A percentile compares a stretch with the other conserved stretches of the same genome.
These are phyloP conservation scores for Eugnorisma glareosa DNA, from an alignment of 2,888 invertebrate genomes.

Conservation along the genomic window DNA sequence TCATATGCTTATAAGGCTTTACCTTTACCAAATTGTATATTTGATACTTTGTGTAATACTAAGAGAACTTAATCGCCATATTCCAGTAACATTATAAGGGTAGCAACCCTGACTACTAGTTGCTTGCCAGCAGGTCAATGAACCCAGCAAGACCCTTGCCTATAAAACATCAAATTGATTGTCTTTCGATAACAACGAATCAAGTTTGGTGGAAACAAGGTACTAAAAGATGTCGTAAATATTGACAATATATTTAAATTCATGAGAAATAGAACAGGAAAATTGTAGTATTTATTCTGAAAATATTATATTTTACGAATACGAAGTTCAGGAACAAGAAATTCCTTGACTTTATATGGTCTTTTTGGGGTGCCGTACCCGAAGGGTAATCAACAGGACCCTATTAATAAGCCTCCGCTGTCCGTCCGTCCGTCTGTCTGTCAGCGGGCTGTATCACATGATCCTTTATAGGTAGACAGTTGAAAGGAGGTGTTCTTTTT, in stretches of 20 bases:
- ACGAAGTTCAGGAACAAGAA: neutral
- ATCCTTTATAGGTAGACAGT: too few relatives aligned
- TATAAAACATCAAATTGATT: slow-evolving; percentile 50
- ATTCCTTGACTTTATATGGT: neutral
- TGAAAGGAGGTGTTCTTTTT: too few relatives aligned
- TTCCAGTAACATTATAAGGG: slow-evolving; percentile 23
- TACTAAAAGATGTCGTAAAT: neutral
- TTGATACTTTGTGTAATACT: slow-evolving; percentile 8
- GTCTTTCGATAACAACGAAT: slow-evolving; percentile 38
- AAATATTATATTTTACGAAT: neutral
- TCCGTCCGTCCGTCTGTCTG: too few relatives aligned
- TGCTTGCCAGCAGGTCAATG: slow-evolving; percentile 14
- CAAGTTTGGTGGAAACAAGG: slow-evolving; percentile 28
- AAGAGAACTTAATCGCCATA: neutral
- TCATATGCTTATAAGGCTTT: neutral
- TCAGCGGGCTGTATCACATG: too few relatives aligned
- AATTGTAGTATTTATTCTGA: neutral
- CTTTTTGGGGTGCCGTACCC: neutral
- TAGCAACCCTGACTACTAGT: slow-evolving; percentile 48
- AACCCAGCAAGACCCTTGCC: slow-evolving; percentile 21
- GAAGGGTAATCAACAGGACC: too few relatives aligned
- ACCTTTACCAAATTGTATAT: slow-evolving; percentile 8
- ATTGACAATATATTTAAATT: slow-evolving; percentile 12
- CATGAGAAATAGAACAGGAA: neutral
- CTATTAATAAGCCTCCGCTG: too few relatives aligned